phyloP scores from a whole-genome alignment of 2,113 vertebrate genomes.

The Panthera leo region DNA sequence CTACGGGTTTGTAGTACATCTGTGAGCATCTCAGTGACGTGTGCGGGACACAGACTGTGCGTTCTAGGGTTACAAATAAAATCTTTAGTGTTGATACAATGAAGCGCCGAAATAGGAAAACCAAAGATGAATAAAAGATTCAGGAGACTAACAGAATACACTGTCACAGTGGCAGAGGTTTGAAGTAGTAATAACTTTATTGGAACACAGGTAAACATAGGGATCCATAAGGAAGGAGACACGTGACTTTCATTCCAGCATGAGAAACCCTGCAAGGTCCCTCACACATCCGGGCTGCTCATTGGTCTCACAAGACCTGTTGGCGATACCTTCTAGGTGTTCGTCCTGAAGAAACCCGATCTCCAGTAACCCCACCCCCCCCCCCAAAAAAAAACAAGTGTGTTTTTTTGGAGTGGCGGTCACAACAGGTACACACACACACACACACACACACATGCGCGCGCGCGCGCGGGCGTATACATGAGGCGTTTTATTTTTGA shows the following conservation, averaged over 20 bases:
- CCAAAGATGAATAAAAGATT: not conserved
- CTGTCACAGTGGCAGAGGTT: not conserved
- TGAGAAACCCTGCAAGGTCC: not conserved
- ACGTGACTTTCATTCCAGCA: fast-evolving
- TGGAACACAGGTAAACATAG: not conserved
- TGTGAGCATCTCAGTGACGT: not conserved
- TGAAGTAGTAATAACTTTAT: not conserved
- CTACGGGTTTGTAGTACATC: not conserved
- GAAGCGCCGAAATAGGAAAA: not conserved
- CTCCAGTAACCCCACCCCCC: too few species aligned
- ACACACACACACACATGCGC: too few species aligned
- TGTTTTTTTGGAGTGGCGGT: too few species aligned
- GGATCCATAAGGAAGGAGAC: not conserved
- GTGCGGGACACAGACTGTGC: not conserved
- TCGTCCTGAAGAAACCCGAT: too few species aligned
- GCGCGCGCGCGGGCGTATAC: too few species aligned
- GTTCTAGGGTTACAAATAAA: not conserved
- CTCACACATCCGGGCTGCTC: not conserved
- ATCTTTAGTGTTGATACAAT: not conserved
- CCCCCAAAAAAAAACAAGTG: too few species aligned
- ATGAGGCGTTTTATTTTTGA: too few species aligned
- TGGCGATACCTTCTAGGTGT: too few species aligned
- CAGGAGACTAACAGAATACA: not conserved
- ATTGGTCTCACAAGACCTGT: not conserved
- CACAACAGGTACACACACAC: too few species aligned